Percentiles rank a stretch among this genome's conserved stretches.
phyloP scores from a whole-genome alignment of 1,140 invertebrate species.

The Heliothis subflexa region DNA sequence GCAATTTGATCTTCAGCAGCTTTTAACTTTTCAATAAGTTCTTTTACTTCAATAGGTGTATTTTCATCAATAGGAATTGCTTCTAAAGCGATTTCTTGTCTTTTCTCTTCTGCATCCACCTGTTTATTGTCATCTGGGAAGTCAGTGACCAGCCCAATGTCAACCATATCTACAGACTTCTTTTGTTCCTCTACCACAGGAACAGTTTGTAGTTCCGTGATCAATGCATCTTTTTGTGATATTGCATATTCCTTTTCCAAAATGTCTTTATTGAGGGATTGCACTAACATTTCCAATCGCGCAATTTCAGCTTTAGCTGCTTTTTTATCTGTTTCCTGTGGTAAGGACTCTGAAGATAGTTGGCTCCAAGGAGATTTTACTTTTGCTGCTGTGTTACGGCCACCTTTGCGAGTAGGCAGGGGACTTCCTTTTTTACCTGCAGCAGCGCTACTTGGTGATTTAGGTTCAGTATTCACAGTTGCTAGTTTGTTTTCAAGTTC shows the following conservation, averaged over 20 bases:
- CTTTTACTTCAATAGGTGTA: conserved; percentile 52
- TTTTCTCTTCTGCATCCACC: conserved; percentile 10
- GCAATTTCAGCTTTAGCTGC: conserved; percentile 66
- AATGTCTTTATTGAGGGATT: conserved; percentile 84
- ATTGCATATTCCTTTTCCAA: conserved; percentile 82
- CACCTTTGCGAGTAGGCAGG: conserved; percentile 70
- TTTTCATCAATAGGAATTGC: conserved; percentile 43
- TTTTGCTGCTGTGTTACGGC: conserved; percentile 72
- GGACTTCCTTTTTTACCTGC: conserved; percentile 74
- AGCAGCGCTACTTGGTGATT: conserved; percentile 57
- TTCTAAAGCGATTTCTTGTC: conserved; percentile 39
- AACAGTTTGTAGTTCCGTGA: conserved; percentile 63
- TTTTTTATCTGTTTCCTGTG: conserved; percentile 76
- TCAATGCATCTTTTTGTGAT: conserved; percentile 73
- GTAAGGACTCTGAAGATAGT: conserved; percentile 70
- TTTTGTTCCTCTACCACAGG: conserved; percentile 63
- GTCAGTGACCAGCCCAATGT: conserved; percentile 63
- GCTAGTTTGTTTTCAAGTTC: conserved; percentile 86
- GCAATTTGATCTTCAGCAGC: conserved; percentile 83
- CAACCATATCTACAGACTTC: conserved; percentile 52
- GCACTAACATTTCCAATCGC: conserved; percentile 75
- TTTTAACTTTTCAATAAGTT: conserved; percentile 73
- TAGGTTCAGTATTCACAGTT: conserved; percentile 65
- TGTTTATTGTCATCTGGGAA: conserved; percentile 35
- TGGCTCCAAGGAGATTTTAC: conserved; percentile 81